These are phyloP conservation scores for Oscheius onirici DNA, from an alignment of 2,888 invertebrate species.

Conservation along the genomic window DNA sequence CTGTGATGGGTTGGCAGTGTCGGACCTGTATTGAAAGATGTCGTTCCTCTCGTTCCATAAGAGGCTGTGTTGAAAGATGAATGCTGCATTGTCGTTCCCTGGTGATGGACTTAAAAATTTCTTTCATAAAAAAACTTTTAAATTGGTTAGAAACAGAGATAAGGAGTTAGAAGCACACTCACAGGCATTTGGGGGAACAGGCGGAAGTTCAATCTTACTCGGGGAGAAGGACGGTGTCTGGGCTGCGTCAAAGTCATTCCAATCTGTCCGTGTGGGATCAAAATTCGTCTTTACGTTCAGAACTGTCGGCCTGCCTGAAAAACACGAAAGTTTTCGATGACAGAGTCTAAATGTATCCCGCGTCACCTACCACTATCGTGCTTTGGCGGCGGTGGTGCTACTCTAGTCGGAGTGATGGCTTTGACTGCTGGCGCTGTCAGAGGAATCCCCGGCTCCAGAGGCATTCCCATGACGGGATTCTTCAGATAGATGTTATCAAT, in stretches of 20 bases:
- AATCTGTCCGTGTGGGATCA: constrained; percentile 27
- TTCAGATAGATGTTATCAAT: constrained; percentile 77
- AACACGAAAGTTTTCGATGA: no score
- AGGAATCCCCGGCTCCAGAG: constrained; percentile 9
- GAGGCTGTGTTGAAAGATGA: not conserved
- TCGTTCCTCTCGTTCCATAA: not conserved
- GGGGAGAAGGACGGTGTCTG: constrained; percentile 37
- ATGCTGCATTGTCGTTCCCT: no score
- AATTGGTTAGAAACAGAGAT: not conserved
- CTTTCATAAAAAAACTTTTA: no score
- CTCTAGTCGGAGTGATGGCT: not conserved
- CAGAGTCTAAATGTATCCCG: no score
- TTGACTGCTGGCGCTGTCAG: not conserved
- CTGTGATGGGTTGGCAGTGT: constrained; percentile 11
- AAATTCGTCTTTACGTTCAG: constrained; percentile 21
- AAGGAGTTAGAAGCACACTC: not conserved
- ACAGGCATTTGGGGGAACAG: constrained; percentile 7
- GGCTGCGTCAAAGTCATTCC: constrained; percentile 37
- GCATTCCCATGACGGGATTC: constrained; percentile 60
- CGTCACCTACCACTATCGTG: not conserved
- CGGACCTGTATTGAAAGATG: not conserved
- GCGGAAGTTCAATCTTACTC: constrained; percentile 36
- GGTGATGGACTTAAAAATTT: not conserved
- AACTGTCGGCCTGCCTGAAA: constrained; percentile 13
- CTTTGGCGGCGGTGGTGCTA: constrained; percentile 28